A percentile compares a stretch with the other conserved stretches of the same genome.
phyloP scores from a whole-genome alignment of 2,888 invertebrate genomes.

The Caenorhabditis uteleia region DNA sequence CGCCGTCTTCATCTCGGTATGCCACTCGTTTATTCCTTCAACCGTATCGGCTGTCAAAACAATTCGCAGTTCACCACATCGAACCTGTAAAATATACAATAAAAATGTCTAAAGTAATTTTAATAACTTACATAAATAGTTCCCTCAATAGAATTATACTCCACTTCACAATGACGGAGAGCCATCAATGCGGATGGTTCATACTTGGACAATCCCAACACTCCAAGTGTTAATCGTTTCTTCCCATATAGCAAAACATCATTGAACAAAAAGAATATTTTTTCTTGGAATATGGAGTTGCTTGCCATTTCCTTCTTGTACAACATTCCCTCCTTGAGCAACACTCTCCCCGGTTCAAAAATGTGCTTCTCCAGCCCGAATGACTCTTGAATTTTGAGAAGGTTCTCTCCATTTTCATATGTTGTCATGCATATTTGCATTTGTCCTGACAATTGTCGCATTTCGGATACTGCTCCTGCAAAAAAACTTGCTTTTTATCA shows the following conservation, averaged over 20 bases:
- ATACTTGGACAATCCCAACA: conserved; percentile 21
- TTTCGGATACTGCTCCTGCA: conserved; percentile 32
- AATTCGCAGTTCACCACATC: conserved; percentile 27
- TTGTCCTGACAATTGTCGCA: conserved; percentile 33
- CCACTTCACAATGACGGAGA: conserved; percentile 29
- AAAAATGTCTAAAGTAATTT: not conserved
- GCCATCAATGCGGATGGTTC: conserved; percentile 38
- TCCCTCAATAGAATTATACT: conserved; percentile 33
- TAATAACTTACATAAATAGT: conserved; percentile 28
- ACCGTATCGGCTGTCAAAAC: conserved; percentile 27
- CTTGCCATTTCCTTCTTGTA: conserved; percentile 41
- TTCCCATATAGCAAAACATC: conserved; percentile 49
- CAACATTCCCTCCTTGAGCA: conserved; percentile 42
- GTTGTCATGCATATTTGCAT: conserved; percentile 46
- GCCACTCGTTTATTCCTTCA: conserved; percentile 17
- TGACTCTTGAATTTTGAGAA: conserved; percentile 34
- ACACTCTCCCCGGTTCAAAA: conserved; percentile 40
- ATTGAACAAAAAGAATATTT: conserved; percentile 44
- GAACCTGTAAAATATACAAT: conserved; percentile 14
- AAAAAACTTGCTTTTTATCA: not conserved
- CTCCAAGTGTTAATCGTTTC: conserved; percentile 24
- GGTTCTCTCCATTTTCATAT: conserved; percentile 38
- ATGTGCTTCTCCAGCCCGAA: conserved; percentile 31
- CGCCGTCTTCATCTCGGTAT: conserved; percentile 28
- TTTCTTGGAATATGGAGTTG: conserved; percentile 34